Percentiles rank a stretch among this genome's conserved stretches.
phyloP scores from a whole-genome alignment of 2,797 vertebrate genomes.

The Leptatherina wallacei region DNA sequence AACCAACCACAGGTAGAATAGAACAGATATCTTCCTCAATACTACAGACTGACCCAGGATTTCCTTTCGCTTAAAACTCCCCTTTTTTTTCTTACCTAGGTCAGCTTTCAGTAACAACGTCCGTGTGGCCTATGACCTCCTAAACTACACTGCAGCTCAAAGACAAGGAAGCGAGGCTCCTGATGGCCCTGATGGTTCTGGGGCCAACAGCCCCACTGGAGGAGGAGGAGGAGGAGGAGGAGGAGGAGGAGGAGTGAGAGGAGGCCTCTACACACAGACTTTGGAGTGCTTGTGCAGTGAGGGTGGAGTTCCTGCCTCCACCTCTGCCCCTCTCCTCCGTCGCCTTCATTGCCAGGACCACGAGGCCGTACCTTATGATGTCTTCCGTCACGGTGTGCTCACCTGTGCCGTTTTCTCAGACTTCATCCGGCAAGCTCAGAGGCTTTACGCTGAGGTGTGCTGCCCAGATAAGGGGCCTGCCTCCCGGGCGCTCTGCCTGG shows the following conservation, averaged over 20 bases:
- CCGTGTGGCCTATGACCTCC: slow-evolving; percentile 88
- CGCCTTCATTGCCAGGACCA: slow-evolving; percentile 92
- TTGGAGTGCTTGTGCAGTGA: slow-evolving; percentile 88
- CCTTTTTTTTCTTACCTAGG: slow-evolving; percentile 69
- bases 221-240: no score
- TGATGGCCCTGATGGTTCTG: slow-evolving; percentile 41
- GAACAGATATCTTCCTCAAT: no score
- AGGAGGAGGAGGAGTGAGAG: slow-evolving; percentile 84
- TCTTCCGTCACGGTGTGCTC: slow-evolving; percentile 92
- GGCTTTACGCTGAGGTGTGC: slow-evolving; percentile 87
- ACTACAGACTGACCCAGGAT: background rate
- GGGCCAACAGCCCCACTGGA: slow-evolving; percentile 13
- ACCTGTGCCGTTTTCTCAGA: slow-evolving; percentile 92
- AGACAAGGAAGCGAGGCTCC: slow-evolving; percentile 57
- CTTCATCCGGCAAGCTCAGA: slow-evolving; percentile 87
- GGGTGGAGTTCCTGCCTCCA: slow-evolving; percentile 83
- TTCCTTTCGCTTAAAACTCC: background rate
- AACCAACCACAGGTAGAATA: no score
- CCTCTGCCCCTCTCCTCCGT: slow-evolving; percentile 83
- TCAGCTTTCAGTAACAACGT: slow-evolving; percentile 94
- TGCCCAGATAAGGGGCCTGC: slow-evolving; percentile 75
- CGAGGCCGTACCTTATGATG: slow-evolving; percentile 90
- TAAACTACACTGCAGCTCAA: slow-evolving; percentile 78
- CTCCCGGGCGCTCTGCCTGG: slow-evolving; percentile 83
- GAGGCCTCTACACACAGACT: slow-evolving; percentile 89